Evolutionary conservation across 92 coral and sea anemone genomes (phyloP).

Genomic region (Bergia sp.): DNA sequence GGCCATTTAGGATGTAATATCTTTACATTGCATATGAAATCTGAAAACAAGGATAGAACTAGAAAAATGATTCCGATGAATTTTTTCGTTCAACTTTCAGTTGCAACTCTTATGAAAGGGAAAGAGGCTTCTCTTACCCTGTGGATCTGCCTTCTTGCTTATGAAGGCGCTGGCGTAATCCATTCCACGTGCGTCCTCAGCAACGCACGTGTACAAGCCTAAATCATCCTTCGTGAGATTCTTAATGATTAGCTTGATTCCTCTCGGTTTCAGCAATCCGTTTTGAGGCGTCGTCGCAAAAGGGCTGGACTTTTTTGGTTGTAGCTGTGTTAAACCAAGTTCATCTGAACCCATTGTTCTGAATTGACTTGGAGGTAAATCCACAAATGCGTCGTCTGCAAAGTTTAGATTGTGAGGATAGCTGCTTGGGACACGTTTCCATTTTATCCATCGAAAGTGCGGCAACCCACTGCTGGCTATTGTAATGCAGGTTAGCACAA

Average conservation of each 20-base stretch:
- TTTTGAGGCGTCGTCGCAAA: not conserved
- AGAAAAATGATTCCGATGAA: too few species aligned
- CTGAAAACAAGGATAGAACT: too few species aligned
- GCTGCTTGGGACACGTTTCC: constrained; percentile 37
- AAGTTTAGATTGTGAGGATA: constrained; percentile 24
- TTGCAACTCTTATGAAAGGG: too few species aligned
- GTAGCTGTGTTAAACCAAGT: not conserved
- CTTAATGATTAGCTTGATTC: not conserved
- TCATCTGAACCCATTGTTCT: not conserved
- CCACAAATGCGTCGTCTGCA: not conserved
- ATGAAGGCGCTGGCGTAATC: constrained; percentile 21
- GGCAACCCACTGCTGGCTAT: constrained; percentile 30
- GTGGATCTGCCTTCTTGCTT: not conserved
- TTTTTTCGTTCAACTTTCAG: too few species aligned
- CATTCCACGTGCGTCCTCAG: constrained; percentile 45
- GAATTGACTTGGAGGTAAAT: constrained; percentile 5
- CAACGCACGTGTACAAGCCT: constrained; percentile 52
- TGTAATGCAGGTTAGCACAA: constrained; percentile 29
- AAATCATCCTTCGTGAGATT: constrained; percentile 42
- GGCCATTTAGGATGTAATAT: too few species aligned
- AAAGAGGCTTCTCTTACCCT: not conserved
- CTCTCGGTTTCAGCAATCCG: constrained; percentile 3
- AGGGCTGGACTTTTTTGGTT: not conserved
- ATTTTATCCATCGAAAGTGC: constrained; percentile 46
- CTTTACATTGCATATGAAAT: too few species aligned